Evolutionary conservation across 2,797 vertebrate genomes (phyloP).

Genomic region (Semotilus atromaculatus): DNA sequence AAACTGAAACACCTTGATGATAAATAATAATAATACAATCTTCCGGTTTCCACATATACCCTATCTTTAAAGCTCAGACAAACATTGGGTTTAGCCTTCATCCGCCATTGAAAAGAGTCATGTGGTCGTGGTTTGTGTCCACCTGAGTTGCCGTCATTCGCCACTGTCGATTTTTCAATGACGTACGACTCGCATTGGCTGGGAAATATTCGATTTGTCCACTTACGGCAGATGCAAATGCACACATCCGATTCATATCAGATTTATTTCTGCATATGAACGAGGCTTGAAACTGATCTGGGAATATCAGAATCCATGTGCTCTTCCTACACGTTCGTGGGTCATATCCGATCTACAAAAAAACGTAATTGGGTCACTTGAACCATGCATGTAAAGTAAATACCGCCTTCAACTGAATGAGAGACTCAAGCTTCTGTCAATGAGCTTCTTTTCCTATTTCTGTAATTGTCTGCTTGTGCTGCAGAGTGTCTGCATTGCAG

Average conservation of each 20-base stretch:
- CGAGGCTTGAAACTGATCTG: background rate
- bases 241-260: background rate
- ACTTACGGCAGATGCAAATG: background rate
- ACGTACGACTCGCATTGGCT: too few species aligned
- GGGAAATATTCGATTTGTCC: background rate
- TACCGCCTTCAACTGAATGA: background rate
- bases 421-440: background rate
- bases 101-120: too few species aligned
- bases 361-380: background rate
- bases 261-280: background rate
- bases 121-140: too few species aligned
- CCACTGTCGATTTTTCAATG: too few species aligned
- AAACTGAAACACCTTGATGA: background rate
- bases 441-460: background rate
- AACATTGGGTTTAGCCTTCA: too few species aligned
- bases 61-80: too few species aligned
- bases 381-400: background rate
- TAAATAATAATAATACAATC: too few species aligned
- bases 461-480: background rate
- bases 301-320: background rate
- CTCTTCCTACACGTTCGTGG: background rate
- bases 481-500: conserved; percentile 26
- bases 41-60: too few species aligned
- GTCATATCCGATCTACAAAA: background rate
- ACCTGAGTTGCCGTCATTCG: too few species aligned